Evolutionary conservation across 2,888 invertebrate species (phyloP), one percentile per base, ranked within the genome.

Genomic region (Drosophila nigricruria): DNA sequence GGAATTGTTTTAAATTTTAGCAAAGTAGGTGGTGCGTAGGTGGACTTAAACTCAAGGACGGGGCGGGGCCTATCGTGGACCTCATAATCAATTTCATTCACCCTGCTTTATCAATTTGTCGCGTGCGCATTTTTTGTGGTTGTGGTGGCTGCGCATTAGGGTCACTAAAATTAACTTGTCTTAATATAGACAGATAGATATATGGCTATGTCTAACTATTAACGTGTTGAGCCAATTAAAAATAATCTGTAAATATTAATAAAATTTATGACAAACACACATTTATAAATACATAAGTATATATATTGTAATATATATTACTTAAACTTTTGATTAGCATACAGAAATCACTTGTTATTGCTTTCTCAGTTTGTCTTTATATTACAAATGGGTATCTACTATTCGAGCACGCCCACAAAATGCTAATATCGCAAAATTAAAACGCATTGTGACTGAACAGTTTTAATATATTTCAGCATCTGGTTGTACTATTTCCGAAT

Each of bases 111-210:
- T 60, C 59, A 53, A 60, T 49, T 70, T 42, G 54, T 36, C 71
- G 49, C 61, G 71, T 70, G 69, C 25, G 54, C 43, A 43, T 10
- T 18, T 5, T 6, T n/a, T 60, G 60, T 18, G 53, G 53, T 70
- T 43, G 5, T 18, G 53, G 53, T 70, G 38, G 5, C 9, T n/a
- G 14, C 16, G 5, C 10, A 14, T 12, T 16, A 30, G 38, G 38
- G 20, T 59, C 40, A 70, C 61, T n/a, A 56, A 56, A 42, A 66
- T 75, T 52, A 59, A 77, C 66, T 59, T 58, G 23, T 34, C 42
- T 62, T 34, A 36, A 50, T 20, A 49, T 36, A 42, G 40, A 56
- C 8, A 32, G 9, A 4, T 14, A 32, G 9, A 4, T 14, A 14
- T 6, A 49, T 18, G 30, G 30, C 5, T 27, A 45, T 25, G 9